Conservation (phyloP, 2,888 invertebrate genomes). For the Tenthredo scrophulariae region DNA sequence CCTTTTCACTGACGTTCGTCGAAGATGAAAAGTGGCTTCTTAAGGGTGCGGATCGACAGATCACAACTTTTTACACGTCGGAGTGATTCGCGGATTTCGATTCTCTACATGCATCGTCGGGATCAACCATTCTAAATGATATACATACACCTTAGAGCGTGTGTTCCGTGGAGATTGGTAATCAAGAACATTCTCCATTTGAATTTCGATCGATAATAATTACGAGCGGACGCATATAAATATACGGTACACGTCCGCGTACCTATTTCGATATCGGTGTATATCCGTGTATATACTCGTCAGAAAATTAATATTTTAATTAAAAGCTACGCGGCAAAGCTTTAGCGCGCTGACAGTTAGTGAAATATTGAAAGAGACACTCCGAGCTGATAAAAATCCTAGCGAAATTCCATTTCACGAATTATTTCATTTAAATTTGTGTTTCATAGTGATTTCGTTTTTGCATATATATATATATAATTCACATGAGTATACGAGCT, state of each 20-base stretch:
- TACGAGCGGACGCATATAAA: background rate
- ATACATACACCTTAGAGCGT: background rate
- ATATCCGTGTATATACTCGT: background rate
- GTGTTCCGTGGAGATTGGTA: background rate
- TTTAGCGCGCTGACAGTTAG: background rate
- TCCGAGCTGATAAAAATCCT: background rate
- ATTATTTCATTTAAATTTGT: background rate
- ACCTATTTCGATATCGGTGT: background rate
- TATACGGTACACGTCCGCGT: background rate
- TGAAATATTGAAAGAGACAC: conserved; percentile 23
- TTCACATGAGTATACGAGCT: background rate
- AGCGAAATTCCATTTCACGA: background rate
- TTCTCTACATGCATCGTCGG: background rate
- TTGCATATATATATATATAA: background rate
- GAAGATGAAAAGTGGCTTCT: background rate
- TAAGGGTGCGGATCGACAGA: background rate
- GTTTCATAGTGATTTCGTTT: background rate
- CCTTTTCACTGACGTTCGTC: too few species aligned
- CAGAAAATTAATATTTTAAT: conserved; percentile 27
- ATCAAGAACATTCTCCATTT: background rate
- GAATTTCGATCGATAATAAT: conserved; percentile 13
- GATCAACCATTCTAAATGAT: background rate
- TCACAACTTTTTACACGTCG: background rate
- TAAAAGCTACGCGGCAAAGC: conserved; percentile 9
- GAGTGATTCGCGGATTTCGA: background rate